phyloP scores from a whole-genome alignment of 2,113 vertebrate genomes.

The Protobothrops flavoviridis region DNA sequence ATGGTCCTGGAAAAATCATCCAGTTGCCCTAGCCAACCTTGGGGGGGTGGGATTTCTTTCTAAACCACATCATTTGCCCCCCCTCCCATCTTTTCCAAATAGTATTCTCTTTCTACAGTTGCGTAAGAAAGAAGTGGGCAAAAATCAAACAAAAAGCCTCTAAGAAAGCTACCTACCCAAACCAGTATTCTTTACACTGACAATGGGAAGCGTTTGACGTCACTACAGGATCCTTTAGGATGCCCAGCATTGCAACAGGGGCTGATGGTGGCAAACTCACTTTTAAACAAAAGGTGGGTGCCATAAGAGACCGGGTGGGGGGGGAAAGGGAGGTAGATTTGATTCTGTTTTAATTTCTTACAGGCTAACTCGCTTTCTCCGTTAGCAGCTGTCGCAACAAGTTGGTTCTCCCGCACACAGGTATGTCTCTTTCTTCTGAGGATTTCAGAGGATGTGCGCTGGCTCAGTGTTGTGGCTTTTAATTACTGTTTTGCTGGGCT shows the following conservation, averaged over 20 bases:
- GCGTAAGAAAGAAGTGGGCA: neutral
- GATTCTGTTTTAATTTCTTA: constrained; percentile 34
- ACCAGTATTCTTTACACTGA: neutral
- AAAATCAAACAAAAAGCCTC: neutral
- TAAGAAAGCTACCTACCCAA: neutral
- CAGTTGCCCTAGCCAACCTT: neutral
- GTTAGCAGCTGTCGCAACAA: constrained; percentile 65
- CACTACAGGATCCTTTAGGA: neutral
- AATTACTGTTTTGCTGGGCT: constrained; percentile 78
- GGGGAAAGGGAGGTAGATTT: neutral
- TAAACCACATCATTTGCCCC: neutral
- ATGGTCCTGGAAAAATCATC: neutral
- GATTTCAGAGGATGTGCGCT: constrained; percentile 62
- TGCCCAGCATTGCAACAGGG: neutral
- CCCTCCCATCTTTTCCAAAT: neutral
- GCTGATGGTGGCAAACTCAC: neutral
- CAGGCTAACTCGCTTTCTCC: constrained; percentile 63
- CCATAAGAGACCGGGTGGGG: neutral
- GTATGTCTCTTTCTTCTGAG: constrained; percentile 63
- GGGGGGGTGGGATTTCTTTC: neutral
- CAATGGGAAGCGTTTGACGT: neutral
- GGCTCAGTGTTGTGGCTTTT: constrained; percentile 72
- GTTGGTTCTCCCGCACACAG: constrained; percentile 63
- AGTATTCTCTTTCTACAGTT: neutral
- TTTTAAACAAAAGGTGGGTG: constrained; percentile 51